phyloP scores from a whole-genome alignment of 2,113 vertebrate species.

The Barbus barbus region DNA sequence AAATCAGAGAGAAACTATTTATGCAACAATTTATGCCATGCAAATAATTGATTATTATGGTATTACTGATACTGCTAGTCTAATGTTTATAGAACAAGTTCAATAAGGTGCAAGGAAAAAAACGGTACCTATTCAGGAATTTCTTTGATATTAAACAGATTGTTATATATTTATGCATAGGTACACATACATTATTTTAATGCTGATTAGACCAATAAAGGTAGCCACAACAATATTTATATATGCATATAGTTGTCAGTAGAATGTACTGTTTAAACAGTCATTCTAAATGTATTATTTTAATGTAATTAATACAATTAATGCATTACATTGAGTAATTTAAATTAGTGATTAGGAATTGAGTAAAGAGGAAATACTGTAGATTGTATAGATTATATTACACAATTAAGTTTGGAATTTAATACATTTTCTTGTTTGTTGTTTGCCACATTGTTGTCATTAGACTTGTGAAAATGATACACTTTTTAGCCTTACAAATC shows the following conservation, averaged over 20 bases:
- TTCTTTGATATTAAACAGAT: not conserved
- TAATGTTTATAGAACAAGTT: not conserved
- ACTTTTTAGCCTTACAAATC: not conserved
- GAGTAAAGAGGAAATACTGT: not conserved
- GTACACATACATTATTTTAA: not conserved
- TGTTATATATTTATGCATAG: not conserved
- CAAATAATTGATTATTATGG: not conserved
- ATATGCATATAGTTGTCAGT: not conserved
- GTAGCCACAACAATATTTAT: not conserved
- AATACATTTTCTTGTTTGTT: not conserved
- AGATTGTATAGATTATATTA: not conserved
- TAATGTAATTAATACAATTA: not conserved
- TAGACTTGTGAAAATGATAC: not conserved
- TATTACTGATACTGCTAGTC: not conserved
- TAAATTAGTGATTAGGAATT: not conserved
- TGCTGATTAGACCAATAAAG: not conserved
- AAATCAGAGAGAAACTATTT: slow-evolving; percentile 41
- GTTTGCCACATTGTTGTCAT: not conserved
- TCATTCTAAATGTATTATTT: not conserved
- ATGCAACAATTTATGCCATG: not conserved
- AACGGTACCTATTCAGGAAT: not conserved
- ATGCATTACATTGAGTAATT: not conserved
- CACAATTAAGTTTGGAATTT: not conserved
- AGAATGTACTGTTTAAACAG: not conserved
- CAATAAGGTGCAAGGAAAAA: not conserved